Percentiles rank a stretch among this genome's conserved stretches.
Evolutionary conservation across 2,888 invertebrate genomes (phyloP).

Genomic region (Automeris io): DNA sequence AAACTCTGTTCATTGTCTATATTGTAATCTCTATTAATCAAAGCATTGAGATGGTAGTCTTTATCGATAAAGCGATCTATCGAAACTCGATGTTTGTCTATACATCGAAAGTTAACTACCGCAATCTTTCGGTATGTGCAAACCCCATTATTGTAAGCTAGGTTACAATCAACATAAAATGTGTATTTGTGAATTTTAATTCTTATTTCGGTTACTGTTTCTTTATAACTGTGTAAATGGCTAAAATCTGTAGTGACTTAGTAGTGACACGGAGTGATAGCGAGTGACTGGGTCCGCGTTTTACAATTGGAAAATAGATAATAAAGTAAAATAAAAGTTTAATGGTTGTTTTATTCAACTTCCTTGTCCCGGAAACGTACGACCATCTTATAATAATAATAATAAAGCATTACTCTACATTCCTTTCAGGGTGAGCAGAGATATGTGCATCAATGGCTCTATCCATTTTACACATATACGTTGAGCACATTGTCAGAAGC

Average conservation of each 20-base stretch:
- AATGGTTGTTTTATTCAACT: slow-evolving; percentile 49
- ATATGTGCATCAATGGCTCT: no score
- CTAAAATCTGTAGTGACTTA: slow-evolving; percentile 67
- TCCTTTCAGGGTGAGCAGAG: no score
- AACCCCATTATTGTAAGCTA: slow-evolving; percentile 54
- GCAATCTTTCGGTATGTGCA: slow-evolving; percentile 41
- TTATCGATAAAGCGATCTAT: slow-evolving; percentile 17
- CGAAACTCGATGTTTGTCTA: neutral
- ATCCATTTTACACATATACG: no score
- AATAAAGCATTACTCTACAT: neutral
- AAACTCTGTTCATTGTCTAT: slow-evolving; percentile 13
- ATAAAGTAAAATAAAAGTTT: slow-evolving; percentile 71
- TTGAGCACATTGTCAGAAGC: no score
- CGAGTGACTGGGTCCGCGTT: slow-evolving; percentile 72
- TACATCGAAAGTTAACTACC: neutral
- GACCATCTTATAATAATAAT: neutral
- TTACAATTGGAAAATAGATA: slow-evolving; percentile 76
- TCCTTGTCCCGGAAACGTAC: slow-evolving; percentile 11
- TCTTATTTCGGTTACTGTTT: slow-evolving; percentile 72
- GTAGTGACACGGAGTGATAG: slow-evolving; percentile 71
- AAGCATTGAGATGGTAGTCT: slow-evolving; percentile 14
- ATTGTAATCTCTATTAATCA: slow-evolving; percentile 12
- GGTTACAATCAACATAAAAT: slow-evolving; percentile 70
- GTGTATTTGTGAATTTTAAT: slow-evolving; percentile 76
- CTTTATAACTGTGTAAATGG: slow-evolving; percentile 73